These are phyloP conservation scores for Formicarius rufipectus DNA, from an alignment of 2,113 vertebrate genomes.

Conservation along the genomic window DNA sequence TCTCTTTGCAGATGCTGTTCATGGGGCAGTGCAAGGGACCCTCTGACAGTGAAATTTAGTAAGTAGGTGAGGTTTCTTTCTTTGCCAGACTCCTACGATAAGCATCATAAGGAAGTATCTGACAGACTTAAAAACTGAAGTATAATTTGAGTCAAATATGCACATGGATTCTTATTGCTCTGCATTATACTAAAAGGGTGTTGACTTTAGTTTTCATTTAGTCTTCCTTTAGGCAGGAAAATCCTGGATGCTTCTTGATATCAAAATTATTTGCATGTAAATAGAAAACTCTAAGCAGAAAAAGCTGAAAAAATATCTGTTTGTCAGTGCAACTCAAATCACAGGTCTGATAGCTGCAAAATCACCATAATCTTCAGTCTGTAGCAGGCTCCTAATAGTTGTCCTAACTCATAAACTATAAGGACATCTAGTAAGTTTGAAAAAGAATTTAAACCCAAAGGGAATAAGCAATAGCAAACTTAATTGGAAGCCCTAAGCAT, in stretches of 20 bases:
- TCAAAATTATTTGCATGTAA: not conserved
- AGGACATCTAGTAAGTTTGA: not conserved
- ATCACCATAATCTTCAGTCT: not conserved
- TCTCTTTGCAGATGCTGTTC: not conserved
- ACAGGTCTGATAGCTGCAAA: not conserved
- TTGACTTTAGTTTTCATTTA: not conserved
- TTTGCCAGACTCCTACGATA: not conserved
- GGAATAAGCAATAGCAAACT: not conserved
- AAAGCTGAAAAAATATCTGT: not conserved
- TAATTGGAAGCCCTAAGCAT: not conserved
- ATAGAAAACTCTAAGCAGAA: not conserved
- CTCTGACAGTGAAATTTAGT: not conserved
- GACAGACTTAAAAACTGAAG: not conserved
- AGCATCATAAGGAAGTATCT: not conserved
- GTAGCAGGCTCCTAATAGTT: not conserved
- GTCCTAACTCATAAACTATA: not conserved
- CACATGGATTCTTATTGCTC: not conserved
- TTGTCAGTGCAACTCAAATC: not conserved
- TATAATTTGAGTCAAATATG: not conserved
- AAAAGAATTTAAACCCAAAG: not conserved
- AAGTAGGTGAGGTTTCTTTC: not conserved
- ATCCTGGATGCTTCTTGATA: not conserved
- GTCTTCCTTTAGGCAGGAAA: not conserved
- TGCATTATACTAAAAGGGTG: not conserved
- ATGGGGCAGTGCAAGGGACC: not conserved